Evolutionary conservation across 1,140 invertebrate species (phyloP), one percentile per base, ranked within the genome.

Genomic region (Calliphora vicina): DNA sequence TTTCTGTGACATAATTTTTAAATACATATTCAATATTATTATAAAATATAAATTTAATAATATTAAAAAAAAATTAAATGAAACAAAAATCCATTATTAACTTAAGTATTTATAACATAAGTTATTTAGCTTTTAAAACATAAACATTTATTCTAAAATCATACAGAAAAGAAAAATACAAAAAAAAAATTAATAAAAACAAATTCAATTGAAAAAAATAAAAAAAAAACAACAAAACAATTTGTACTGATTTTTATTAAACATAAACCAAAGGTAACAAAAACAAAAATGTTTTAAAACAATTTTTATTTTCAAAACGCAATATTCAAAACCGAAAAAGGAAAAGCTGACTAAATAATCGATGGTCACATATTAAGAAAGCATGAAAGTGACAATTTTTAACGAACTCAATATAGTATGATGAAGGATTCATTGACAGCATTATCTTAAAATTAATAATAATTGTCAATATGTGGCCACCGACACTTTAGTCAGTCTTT

Each of bases 81-180:
- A 81, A 50, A 81, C 9, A n/a, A 15, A 67, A 81, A 81, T 61
- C 50, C 45, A 81, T 81, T 81, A 81, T 61, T 27, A 67, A 61
- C 25, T 61, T 81, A 81, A 81, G 80, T 67, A 71, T 61, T 67
- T 61, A 81, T 81, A 42, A n/a, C 4, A 81, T 81, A 81, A 81
- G 61, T 67, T 81, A 81, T 67, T 81, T 67, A 81, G 61, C 80
- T 61, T 67, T 81, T 67, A 71, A 81, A 81, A 29, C 20, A 80
- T 26, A 23, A 50, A 80, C n/a, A 50, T 29, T 20, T 45, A 61
- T 23, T 42, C n/a, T 27, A 81, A 61, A 81, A 67, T 23, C 25
- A 35, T 42, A 81, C 50, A 57, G 23, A 67, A 50, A 27, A 81
- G 5, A 29, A 20, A 4, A 81, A 81, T 25, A 81, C 23, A 61